A percentile compares a stretch with the other conserved stretches of the same genome.
Conservation (phyloP, 2,888 invertebrate species). For the Flabesymbios commensalis region DNA sequence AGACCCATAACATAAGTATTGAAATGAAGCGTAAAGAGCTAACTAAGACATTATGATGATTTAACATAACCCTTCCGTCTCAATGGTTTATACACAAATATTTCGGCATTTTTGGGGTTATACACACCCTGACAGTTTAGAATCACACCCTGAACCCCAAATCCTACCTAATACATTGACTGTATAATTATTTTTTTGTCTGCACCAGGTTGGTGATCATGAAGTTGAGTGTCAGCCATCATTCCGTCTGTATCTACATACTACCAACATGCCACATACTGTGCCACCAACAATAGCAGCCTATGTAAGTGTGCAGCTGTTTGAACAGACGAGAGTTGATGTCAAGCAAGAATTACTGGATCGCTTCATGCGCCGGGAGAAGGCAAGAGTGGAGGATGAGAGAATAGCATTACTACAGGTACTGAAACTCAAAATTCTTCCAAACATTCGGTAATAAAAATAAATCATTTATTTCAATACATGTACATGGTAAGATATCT, state of each 20-base stretch:
- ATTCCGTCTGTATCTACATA: slow-evolving; percentile 60
- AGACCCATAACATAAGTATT: too few relatives aligned
- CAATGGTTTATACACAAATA: too few relatives aligned
- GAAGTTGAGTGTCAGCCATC: slow-evolving; percentile 61
- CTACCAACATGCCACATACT: slow-evolving; percentile 51
- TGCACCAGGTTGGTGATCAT: slow-evolving; percentile 54
- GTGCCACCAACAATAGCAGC: slow-evolving; percentile 56
- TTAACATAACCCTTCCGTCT: too few relatives aligned
- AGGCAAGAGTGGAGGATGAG: slow-evolving; percentile 59
- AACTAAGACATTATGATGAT: too few relatives aligned
- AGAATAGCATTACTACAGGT: slow-evolving; percentile 54
- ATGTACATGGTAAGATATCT: too few relatives aligned
- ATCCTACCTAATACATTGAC: too few relatives aligned
- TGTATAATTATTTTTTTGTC: neutral
- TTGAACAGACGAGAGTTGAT: slow-evolving; percentile 46
- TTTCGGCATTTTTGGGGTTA: too few relatives aligned
- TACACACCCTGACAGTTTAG: too few relatives aligned
- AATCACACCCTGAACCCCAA: too few relatives aligned
- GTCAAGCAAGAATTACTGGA: slow-evolving; percentile 58
- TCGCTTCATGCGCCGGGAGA: slow-evolving; percentile 57
- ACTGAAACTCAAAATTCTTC: too few relatives aligned
- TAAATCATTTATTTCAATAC: too few relatives aligned
- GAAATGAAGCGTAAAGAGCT: too few relatives aligned
- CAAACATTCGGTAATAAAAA: neutral
- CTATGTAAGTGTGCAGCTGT: slow-evolving; percentile 53